phyloP scores from a whole-genome alignment of 2,113 vertebrate species.

The Grallaria varia region DNA sequence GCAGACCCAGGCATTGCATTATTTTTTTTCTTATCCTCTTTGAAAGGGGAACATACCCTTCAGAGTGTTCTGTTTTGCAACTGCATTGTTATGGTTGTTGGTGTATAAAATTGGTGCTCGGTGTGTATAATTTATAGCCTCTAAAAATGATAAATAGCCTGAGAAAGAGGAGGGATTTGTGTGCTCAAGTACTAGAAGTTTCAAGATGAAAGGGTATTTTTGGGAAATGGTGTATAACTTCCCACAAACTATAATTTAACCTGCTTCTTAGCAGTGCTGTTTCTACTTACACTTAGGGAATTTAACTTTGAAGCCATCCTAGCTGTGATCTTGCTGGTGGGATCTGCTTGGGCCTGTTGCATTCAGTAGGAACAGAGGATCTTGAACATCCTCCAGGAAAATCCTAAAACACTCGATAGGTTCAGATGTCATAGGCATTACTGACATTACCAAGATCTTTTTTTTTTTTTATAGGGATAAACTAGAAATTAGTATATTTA shows the following conservation, averaged over 20 bases:
- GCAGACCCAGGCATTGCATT: neutral
- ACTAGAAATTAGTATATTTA: neutral
- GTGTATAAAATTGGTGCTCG: constrained; percentile 73
- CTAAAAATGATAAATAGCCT: constrained; percentile 73
- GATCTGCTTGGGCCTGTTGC: neutral
- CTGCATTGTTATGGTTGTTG: constrained; percentile 72
- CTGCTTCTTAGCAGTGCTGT: constrained; percentile 3
- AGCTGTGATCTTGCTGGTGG: neutral
- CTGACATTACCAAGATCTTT: neutral
- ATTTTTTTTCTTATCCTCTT: constrained; percentile 8
- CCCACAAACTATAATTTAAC: constrained; percentile 61
- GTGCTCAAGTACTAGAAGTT: constrained; percentile 60
- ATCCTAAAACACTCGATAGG: neutral
- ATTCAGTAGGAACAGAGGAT: neutral
- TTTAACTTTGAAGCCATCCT: neutral
- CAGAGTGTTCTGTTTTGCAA: constrained; percentile 59
- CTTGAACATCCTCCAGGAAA: neutral
- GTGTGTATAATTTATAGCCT: constrained; percentile 73
- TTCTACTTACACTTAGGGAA: neutral
- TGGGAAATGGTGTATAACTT: constrained; percentile 67
- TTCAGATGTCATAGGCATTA: neutral
- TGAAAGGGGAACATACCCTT: constrained; percentile 54
- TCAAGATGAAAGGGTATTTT: constrained; percentile 65
- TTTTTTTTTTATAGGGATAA: neutral
- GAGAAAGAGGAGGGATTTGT: constrained; percentile 68